phyloP scores from a whole-genome alignment of 1,140 invertebrate genomes.

The Anoplophora glabripennis region DNA sequence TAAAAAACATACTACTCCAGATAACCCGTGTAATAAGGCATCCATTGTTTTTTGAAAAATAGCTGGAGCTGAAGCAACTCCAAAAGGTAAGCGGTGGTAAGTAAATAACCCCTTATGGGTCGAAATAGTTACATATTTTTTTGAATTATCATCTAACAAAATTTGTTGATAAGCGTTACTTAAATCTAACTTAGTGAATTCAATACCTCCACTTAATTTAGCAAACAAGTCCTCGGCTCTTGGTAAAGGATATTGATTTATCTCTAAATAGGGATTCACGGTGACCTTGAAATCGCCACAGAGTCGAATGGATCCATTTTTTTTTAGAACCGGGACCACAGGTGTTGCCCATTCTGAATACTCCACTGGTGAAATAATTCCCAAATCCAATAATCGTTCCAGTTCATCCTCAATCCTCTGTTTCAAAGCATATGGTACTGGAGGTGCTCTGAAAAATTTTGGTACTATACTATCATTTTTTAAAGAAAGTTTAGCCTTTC shows the following conservation, averaged over 20 bases:
- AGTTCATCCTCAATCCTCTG: neutral
- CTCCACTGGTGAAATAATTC: neutral
- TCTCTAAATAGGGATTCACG: constrained; percentile 31
- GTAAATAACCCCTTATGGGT: constrained; percentile 33
- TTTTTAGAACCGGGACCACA: constrained; percentile 53
- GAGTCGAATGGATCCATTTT: constrained; percentile 39
- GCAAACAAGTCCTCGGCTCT: constrained; percentile 42
- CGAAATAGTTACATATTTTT: constrained; percentile 25
- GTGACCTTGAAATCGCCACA: constrained; percentile 38
- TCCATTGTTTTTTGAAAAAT: constrained; percentile 49
- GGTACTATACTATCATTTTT: no score
- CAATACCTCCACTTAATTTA: constrained; percentile 33
- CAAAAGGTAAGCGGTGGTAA: constrained; percentile 52
- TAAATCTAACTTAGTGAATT: constrained; percentile 47
- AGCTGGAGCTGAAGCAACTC: constrained; percentile 49
- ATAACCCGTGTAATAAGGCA: constrained; percentile 35
- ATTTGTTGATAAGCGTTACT: constrained; percentile 47
- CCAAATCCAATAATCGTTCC: neutral
- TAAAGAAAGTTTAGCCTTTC: no score
- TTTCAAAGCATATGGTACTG: no score
- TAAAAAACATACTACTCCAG: constrained; percentile 37
- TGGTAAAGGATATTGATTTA: constrained; percentile 34
- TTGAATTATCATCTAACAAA: constrained; percentile 33
- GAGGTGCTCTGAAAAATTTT: no score
- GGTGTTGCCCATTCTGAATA: constrained; percentile 46